These are phyloP conservation scores for Spicauda simplicius DNA, from an alignment of 2,888 invertebrate genomes.

Conservation along the genomic window DNA sequence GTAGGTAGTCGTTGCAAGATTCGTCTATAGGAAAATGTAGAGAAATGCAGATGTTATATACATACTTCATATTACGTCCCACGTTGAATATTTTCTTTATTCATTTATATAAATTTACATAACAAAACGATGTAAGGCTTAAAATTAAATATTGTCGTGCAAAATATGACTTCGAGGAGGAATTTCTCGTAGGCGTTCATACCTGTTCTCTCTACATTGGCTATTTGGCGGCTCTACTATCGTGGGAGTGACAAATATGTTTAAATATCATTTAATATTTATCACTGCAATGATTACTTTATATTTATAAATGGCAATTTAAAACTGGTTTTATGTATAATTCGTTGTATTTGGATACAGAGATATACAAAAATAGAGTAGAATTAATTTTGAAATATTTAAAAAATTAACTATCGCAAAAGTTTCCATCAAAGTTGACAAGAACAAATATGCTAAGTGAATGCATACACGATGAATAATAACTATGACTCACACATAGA, in stretches of 20 bases:
- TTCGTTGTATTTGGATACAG: neutral
- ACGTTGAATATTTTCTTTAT: too few relatives aligned
- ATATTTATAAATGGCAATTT: neutral
- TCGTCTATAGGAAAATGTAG: too few relatives aligned
- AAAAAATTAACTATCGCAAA: slow-evolving; percentile 10
- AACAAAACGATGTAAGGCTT: too few relatives aligned
- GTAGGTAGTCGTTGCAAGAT: too few relatives aligned
- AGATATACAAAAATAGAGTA: too few relatives aligned
- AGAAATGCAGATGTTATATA: too few relatives aligned
- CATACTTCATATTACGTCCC: too few relatives aligned
- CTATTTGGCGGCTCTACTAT: neutral
- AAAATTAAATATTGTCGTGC: neutral
- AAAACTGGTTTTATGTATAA: neutral
- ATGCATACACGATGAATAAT: slow-evolving; percentile 29
- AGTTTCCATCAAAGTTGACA: slow-evolving; percentile 31
- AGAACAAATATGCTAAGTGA: slow-evolving; percentile 32
- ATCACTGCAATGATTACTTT: neutral
- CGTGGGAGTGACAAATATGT: neutral
- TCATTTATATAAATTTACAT: too few relatives aligned
- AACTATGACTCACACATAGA: slow-evolving; percentile 23
- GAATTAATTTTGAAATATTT: neutral
- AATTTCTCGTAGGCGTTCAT: slow-evolving; percentile 15
- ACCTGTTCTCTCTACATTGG: slow-evolving; percentile 8
- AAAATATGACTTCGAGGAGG: neutral
- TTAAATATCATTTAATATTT: neutral